phyloP scores from a whole-genome alignment of 2,888 invertebrate species.

The Rhyacophila evoluta region DNA sequence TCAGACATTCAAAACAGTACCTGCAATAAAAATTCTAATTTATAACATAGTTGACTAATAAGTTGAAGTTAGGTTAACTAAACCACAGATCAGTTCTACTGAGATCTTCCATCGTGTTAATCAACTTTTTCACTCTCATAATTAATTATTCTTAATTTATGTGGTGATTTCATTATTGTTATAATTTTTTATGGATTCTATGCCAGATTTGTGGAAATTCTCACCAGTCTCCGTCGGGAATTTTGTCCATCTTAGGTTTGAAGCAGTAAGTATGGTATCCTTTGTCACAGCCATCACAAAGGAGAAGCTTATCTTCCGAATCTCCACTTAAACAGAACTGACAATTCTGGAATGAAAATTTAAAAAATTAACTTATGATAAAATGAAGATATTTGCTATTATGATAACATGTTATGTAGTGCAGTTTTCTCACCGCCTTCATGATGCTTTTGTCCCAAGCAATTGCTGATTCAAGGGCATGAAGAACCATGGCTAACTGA shows the following conservation, averaged over 20 bases:
- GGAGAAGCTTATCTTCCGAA: constrained; percentile 92
- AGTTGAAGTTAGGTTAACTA: too few relatives aligned
- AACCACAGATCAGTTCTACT: too few relatives aligned
- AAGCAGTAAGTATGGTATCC: constrained; percentile 99
- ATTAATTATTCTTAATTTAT: too few relatives aligned
- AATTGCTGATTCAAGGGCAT: constrained; percentile 90
- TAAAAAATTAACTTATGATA: constrained; percentile 18
- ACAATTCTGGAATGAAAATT: constrained; percentile 83
- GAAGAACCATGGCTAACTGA: constrained; percentile 90
- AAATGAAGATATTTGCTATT: background rate
- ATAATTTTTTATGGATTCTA: too few relatives aligned
- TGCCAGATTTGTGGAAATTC: too few relatives aligned
- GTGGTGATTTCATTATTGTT: too few relatives aligned
- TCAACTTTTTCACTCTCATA: too few relatives aligned
- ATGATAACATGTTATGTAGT: background rate
- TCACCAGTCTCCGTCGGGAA: constrained; percentile 98
- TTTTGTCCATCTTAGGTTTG: constrained; percentile 94
- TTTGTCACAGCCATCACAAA: constrained; percentile 98
- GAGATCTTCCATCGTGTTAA: too few relatives aligned
- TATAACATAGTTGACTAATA: too few relatives aligned
- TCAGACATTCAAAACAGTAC: constrained; percentile 96
- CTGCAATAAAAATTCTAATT: too few relatives aligned
- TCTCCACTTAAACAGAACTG: constrained; percentile 97
- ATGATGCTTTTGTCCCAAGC: constrained; percentile 99
- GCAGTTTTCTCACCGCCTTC: constrained; percentile 90